Evolutionary conservation across 2,113 vertebrate genomes (phyloP), one percentile per base, ranked within the genome.

Genomic region (Limanda limanda): DNA sequence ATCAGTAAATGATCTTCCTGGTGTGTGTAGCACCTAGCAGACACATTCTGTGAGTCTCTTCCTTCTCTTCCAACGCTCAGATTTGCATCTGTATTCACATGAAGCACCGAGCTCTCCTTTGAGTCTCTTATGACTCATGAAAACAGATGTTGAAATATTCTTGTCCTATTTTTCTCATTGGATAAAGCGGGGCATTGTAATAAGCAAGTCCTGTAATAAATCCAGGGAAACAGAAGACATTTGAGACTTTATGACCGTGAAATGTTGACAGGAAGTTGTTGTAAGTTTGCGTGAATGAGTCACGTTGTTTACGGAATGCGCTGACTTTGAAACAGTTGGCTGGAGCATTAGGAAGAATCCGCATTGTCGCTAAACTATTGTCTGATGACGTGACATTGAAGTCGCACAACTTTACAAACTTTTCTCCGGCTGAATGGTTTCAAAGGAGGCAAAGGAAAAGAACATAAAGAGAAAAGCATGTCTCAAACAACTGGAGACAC

Each of bases 381-480:
- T 52, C 57, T 58, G 51, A 84, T 47, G 82, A 80, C 78, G 77
- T 86, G 89, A 89, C 86, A 90, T 68, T 90, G 81, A 85, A 86
- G 83, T 78, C 65, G 67, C 37, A 37, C 52, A 31, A 6, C 31
- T 31, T 31, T 31, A 31, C 31, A 75, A 68, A 78, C 59, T 75
- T 83, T 72, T 74, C 11, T 21, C 65, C 35, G 27, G 23, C 27
- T 78, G 48, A 74, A 78, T 24, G 24, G 47, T 35, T 83, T 83
- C 31, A 79, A 76, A 82, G 51, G 40, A 81, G 21, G 60, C 35
- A 77, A 68, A 37, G 57, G 37, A 67, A 68, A 58, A 69, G 4
- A 48, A 66, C 0, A 5, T 5, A 1, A 23, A 69, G 54, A 84
- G 40, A 78, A 72, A 80, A 82, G 15, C 24, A 24, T 57, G 55